phyloP scores from a whole-genome alignment of 1,140 invertebrate genomes.

The Bombyx mandarina region DNA sequence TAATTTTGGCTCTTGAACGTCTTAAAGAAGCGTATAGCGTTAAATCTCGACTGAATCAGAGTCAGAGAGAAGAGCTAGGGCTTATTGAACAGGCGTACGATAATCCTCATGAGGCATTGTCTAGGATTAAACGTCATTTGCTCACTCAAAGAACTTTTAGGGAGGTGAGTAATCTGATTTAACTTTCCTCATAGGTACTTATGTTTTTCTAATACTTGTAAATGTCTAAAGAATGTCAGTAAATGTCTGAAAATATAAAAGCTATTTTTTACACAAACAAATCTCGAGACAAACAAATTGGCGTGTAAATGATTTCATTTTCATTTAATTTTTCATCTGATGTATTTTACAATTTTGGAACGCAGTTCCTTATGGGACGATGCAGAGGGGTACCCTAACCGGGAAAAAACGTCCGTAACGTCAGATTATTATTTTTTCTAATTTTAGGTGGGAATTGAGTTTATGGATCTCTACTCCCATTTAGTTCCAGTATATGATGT shows the following conservation, averaged over 20 bases:
- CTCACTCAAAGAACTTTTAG: constrained; percentile 98
- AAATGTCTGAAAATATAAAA: neutral
- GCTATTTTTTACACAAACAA: neutral
- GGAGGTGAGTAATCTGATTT: constrained; percentile 76
- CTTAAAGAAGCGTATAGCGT: constrained; percentile 99
- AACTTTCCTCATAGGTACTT: no score
- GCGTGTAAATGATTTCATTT: no score
- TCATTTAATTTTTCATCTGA: neutral
- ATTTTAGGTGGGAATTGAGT: constrained; percentile 94
- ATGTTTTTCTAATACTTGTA: no score
- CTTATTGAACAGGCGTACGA: constrained; percentile 99
- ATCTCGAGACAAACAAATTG: no score
- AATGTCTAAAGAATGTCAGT: neutral
- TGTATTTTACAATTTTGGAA: neutral
- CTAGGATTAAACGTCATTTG: constrained; percentile 98
- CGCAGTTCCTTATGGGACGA: no score
- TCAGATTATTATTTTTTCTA: neutral
- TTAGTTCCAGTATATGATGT: constrained; percentile 99
- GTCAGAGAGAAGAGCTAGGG: constrained; percentile 97
- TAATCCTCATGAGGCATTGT: constrained; percentile 99
- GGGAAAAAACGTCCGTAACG: no score
- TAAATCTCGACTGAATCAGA: constrained; percentile 98
- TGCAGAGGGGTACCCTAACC: no score
- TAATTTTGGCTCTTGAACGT: constrained; percentile 96
- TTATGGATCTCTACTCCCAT: constrained; percentile 99